Evolutionary conservation across 2,888 invertebrate species (phyloP), one percentile per base, ranked within the genome.

Genomic region (Sesia bembeciformis): DNA sequence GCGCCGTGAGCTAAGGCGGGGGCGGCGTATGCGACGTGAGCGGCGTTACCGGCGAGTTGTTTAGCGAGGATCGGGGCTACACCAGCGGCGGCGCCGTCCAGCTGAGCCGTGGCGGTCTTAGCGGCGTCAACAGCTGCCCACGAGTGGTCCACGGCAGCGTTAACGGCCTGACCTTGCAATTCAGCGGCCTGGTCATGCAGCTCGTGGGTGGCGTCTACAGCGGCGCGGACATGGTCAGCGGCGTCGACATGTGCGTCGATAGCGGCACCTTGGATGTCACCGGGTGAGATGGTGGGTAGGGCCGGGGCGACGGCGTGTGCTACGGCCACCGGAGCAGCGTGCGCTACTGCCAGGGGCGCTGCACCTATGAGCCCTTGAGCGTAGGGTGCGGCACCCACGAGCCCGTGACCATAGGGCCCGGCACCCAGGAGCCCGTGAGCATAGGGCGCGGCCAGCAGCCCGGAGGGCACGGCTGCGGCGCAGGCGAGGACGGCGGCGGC

Each of bases 221-320:
- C 70, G 58, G 88, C 88, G 66, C 88, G 87, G 66, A 72, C 84
- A 64, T 87, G 87, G 82, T 88, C 88, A 64, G 76, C 66, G 49
- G 84, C 87, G 3, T 83, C 84, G 38, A 86, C 88, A 60, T 86
- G 87, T 8, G 88, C 88, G 58, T 88, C 85, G 78, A 86, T 86
- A 65, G 82, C 80, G 67, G 85, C 87, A 7, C 78, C 87, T 3
- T 78, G 77, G 69, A 87, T 59, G 76, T 86, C 87, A 56, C 87
- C 86, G 61, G 83, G 78, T 40, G 87, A 84, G 78, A 87, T 87
- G 79, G 85, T 85, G 64, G 84, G 86, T 46, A 80, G 68, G 53
- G 72, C 76, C 51, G 70, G 68, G 40, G 66, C 72, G 67, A 54
- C 69, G 57, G 70, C 73, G 66, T 75, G 76, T 41, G 74, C 78